Evolutionary conservation across 2,797 vertebrate genomes (phyloP).

Genomic region (Trachops cirrhosus): DNA sequence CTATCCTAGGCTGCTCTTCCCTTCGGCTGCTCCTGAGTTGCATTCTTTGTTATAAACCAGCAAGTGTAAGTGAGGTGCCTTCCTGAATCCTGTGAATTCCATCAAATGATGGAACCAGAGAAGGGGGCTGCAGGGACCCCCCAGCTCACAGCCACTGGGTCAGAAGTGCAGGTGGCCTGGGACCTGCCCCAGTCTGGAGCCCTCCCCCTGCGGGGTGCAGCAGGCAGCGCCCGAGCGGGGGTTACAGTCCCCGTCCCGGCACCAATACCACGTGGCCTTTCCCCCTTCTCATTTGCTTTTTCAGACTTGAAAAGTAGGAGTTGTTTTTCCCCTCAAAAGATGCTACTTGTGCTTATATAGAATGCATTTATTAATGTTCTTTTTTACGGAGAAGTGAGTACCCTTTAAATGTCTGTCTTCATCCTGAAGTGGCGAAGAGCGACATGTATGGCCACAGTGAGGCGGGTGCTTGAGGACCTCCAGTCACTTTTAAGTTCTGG

Average conservation of each 20-base stretch:
- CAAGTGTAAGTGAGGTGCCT: background rate
- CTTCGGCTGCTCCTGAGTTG: background rate
- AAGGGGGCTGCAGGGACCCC: background rate
- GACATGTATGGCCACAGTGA: fast-evolving
- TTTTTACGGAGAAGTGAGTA: background rate
- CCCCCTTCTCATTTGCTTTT: background rate
- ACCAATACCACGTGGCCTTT: too few relatives aligned
- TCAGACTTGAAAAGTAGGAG: background rate
- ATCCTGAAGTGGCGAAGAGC: background rate
- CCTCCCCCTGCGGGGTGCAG: fast-evolving
- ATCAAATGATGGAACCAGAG: too few relatives aligned
- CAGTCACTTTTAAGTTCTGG: background rate
- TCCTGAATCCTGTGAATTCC: background rate
- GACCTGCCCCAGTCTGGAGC: fast-evolving
- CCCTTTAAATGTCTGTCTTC: background rate
- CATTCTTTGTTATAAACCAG: too few relatives aligned
- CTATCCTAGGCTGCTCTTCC: background rate
- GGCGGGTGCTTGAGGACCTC: too few relatives aligned
- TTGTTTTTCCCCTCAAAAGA: background rate
- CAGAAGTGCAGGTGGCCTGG: too few relatives aligned
- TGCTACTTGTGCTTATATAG: background rate
- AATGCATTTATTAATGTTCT: background rate
- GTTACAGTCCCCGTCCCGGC: background rate
- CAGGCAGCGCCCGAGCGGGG: background rate
- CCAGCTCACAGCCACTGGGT: too few relatives aligned